Conservation (phyloP, 2,797 vertebrate genomes). For the Tympanoctomys barrerae region DNA sequence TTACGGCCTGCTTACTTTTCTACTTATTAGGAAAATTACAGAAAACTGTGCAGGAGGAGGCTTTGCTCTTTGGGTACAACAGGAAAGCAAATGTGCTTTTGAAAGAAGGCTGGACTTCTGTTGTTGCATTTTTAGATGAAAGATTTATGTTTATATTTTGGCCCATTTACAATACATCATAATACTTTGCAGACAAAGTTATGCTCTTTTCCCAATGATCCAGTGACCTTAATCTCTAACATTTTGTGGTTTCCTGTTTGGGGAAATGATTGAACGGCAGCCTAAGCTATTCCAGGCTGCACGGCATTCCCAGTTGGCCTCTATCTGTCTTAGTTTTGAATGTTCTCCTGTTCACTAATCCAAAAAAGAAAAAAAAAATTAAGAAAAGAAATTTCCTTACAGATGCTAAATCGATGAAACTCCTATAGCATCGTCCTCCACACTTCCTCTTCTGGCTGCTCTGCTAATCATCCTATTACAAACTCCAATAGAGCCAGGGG, state of each 20-base stretch:
- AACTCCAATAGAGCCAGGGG: background rate
- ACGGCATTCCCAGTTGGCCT: constrained; percentile 62
- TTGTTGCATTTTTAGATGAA: constrained; percentile 63
- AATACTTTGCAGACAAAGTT: constrained; percentile 79
- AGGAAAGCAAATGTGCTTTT: constrained; percentile 63
- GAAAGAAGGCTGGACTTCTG: constrained; percentile 48
- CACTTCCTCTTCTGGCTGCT: constrained; percentile 60
- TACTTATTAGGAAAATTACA: constrained; percentile 60
- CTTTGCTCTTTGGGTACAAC: constrained; percentile 23
- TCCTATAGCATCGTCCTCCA: constrained; percentile 63
- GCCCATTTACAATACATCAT: constrained; percentile 76
- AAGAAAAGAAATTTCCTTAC: constrained; percentile 57
- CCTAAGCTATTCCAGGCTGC: constrained; percentile 75
- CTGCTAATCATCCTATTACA: constrained; percentile 65
- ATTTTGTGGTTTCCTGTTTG: constrained; percentile 84
- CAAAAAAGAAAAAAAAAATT: constrained; percentile 5
- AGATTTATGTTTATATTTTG: constrained; percentile 72
- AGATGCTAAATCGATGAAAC: constrained; percentile 74
- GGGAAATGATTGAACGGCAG: constrained; percentile 78
- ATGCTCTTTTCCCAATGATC: constrained; percentile 79
- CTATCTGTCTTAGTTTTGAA: constrained; percentile 76
- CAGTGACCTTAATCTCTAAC: constrained; percentile 80
- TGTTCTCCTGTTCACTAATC: constrained; percentile 58
- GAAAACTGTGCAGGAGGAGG: background rate
- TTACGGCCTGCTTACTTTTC: background rate